A percentile compares a stretch with the other conserved stretches of the same genome.
phyloP scores from a whole-genome alignment of 37 sponge, comb jelly and placozoan genomes.

The Halichondria panicea region DNA sequence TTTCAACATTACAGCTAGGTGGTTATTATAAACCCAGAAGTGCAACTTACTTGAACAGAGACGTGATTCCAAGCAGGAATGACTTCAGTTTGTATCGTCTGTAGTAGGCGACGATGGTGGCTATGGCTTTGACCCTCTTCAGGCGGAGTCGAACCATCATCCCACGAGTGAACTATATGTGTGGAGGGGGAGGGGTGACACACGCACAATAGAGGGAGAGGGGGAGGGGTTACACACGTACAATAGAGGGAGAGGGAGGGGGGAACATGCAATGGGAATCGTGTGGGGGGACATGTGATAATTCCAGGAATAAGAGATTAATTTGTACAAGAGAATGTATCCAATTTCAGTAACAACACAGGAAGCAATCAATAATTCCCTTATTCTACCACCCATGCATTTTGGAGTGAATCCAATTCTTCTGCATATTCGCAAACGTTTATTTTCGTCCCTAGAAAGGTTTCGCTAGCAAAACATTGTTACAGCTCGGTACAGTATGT shows the following conservation, averaged over 20 bases:
- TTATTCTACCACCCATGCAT: not conserved
- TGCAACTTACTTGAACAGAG: constrained; percentile 45
- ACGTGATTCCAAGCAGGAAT: constrained; percentile 33
- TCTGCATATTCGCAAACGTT: not conserved
- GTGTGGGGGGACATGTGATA: not conserved
- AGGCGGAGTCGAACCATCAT: constrained; percentile 29
- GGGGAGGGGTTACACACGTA: too few relatives aligned
- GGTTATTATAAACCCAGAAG: too few relatives aligned
- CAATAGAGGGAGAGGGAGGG: constrained; percentile 15
- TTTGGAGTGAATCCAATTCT: not conserved
- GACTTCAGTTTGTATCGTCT: constrained; percentile 50
- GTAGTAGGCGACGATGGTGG: constrained; percentile 32
- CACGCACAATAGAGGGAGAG: constrained; percentile 5
- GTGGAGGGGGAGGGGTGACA: constrained; percentile 5
- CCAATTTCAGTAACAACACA: too few relatives aligned
- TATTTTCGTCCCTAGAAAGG: not conserved
- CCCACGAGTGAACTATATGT: constrained; percentile 49
- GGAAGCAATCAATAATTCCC: too few relatives aligned
- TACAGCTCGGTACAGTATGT: too few relatives aligned
- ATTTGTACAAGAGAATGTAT: not conserved
- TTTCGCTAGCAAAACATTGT: not conserved
- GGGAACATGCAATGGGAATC: not conserved
- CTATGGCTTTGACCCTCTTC: constrained; percentile 33
- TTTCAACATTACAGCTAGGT: too few relatives aligned
- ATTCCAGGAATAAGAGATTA: not conserved